Base-by-base conservation (phyloP, 2,113 vertebrate genomes). In the Ranitomeya variabilis region DNA sequence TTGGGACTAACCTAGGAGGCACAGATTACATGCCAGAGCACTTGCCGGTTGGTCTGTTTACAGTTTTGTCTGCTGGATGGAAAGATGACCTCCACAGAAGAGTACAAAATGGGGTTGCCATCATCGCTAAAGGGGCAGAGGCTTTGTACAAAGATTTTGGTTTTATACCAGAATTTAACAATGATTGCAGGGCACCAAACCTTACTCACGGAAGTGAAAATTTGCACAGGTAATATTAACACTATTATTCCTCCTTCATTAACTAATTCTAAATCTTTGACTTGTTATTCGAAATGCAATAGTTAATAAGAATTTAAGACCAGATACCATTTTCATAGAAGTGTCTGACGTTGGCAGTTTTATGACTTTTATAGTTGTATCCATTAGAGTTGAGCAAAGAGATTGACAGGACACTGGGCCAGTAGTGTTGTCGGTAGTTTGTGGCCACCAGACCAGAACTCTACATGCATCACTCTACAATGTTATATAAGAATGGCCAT, bases 21-120 rank as follows among this genome's bases (percentile, higher is more conserved):
- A 91, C 96, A 88, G 94, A 94, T 0, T 91, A 90, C 0, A 11
- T 90, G 21, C 95, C 96, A 3, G 94, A 95, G 82, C 95, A 92
- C 7, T 94, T 96, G 77, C 97, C 97, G 0, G 94, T 94, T 3
- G 96, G 97, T 9, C 92, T 98, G 59, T 98, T 99, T 16, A 96
- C 96, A 0, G 97, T 99, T 79, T 93, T 97, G 87, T 97, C 97
- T 0, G 96, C 97, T 83, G 97, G 97, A 62, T 99, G 98, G 98
- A 91, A 96, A 89, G 97, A 99, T 2, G 96, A 98, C 78, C 93
- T 97, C 21, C 94, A 96, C 18, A 93, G 92, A 66, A 93, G 98
- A 6, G 95, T 98, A 2, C 96, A 92, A 26, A 95, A 96, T 10
- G 98, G 98, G 0, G 98, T 99, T 85, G 97, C 97, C 0, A 96